A percentile compares a stretch with the other conserved stretches of the same genome.
Conservation (phyloP, 2,113 vertebrate genomes). For the Tympanuchus pallidicinctus region DNA sequence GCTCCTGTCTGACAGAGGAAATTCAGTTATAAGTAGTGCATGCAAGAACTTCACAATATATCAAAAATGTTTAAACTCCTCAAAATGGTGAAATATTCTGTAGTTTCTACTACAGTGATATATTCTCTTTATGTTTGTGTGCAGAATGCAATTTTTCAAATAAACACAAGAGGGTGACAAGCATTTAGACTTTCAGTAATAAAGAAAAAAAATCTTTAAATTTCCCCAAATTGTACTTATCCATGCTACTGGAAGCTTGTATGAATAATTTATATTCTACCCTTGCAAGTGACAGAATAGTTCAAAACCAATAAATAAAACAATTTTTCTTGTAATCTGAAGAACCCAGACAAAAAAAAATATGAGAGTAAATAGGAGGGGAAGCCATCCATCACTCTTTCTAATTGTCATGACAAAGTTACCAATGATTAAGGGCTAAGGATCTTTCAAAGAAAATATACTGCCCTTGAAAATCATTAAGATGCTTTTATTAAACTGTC, state of each 20-base stretch:
- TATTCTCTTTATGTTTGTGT: background rate
- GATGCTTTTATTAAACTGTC: background rate
- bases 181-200: background rate
- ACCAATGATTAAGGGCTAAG: background rate
- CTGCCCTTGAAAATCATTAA: background rate
- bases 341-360: background rate
- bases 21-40: background rate
- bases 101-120: background rate
- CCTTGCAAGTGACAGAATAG: background rate
- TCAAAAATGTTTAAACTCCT: background rate
- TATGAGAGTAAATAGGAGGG: background rate
- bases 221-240: background rate
- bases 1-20: background rate
- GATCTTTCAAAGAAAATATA: background rate
- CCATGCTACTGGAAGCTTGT: background rate
- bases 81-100: background rate
- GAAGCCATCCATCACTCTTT: background rate
- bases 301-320: background rate
- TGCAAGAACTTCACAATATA: background rate
- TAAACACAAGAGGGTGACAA: constrained; percentile 62
- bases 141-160: constrained; percentile 30
- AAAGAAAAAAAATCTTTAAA: background rate
- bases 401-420: background rate
- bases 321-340: background rate
- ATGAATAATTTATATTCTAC: background rate